Evolutionary conservation across 2,797 vertebrate genomes (phyloP), one percentile per base, ranked within the genome.

Genomic region (Margarornis squamiger): DNA sequence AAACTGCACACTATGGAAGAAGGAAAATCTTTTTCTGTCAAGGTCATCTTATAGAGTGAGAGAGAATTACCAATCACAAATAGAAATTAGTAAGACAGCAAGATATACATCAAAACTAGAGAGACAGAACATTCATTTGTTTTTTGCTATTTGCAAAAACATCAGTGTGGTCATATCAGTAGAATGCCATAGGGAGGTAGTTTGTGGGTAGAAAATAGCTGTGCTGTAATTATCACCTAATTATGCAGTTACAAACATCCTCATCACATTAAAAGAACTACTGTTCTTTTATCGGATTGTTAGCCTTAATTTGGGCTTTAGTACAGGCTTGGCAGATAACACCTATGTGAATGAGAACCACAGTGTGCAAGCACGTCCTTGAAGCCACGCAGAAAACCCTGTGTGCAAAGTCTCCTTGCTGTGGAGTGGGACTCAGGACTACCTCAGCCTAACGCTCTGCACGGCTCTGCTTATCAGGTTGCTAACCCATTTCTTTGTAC

Each of bases 401-500:
- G 18, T 1, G 0, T 5, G 1, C 10, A 58, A 86, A 36, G 52
- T 58, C 38, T 70, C 2, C 0, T 71, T 68, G 27, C 39, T 67
- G n/a, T 59, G 45, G 58, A 82, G 71, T 6, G 5, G 34, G 27
- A 68, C 13, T 46, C 27, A 57, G 46, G 27, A 41, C 45, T 58
- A 51, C 21, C 23, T 84, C 49, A 43, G 10, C 41, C 61, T 77
- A 74, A 61, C 36, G 57, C 41, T 86, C 52, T 41, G 10, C 22
- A 48, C 34, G 65, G 19, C 13, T 34, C 36, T 45, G 46, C 23
- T 70, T 78, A 73, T 24, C 58, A 41, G 36, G 39, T 93, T 92
- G 52, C 86, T 51, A 88, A 86, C 22, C 54, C 55, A 16, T 73
- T 89, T 67, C 39, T 94, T 75, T 84, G 23, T 58, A 43, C 29